Conservation (phyloP, 1,140 invertebrate species). For the Dermatophagoides farinae region DNA sequence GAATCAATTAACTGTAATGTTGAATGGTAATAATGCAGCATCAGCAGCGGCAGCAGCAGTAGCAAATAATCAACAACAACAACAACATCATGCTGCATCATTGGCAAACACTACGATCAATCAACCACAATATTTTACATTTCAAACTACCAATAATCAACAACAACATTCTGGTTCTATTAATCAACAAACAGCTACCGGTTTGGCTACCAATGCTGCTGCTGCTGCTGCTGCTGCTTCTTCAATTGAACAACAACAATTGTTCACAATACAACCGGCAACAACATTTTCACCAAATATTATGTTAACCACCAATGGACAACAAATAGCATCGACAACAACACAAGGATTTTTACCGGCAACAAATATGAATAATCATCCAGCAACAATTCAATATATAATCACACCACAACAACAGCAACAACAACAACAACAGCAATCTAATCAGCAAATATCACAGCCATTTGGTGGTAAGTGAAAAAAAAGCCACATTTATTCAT, state of each 20-base stretch:
- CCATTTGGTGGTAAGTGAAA: neutral
- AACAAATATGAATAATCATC: neutral
- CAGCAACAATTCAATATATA: neutral
- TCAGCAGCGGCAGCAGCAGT: neutral
- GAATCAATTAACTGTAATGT: conserved; percentile 10
- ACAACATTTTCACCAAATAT: neutral
- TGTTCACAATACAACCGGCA: neutral
- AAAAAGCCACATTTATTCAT: neutral
- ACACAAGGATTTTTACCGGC: neutral
- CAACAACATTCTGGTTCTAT: neutral
- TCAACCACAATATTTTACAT: neutral
- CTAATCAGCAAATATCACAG: neutral
- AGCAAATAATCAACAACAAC: neutral
- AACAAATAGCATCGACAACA: neutral
- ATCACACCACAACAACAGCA: neutral
- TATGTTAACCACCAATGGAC: neutral
- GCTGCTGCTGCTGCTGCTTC: neutral
- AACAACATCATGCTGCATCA: neutral
- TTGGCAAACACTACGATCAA: neutral
- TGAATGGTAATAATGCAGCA: neutral
- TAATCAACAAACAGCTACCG: neutral
- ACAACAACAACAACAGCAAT: neutral
- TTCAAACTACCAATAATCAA: neutral
- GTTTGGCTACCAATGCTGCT: neutral
- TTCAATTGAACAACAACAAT: conserved; percentile 1